Evolutionary conservation across 2,113 vertebrate genomes (phyloP).

Genomic region (Perca flavescens): DNA sequence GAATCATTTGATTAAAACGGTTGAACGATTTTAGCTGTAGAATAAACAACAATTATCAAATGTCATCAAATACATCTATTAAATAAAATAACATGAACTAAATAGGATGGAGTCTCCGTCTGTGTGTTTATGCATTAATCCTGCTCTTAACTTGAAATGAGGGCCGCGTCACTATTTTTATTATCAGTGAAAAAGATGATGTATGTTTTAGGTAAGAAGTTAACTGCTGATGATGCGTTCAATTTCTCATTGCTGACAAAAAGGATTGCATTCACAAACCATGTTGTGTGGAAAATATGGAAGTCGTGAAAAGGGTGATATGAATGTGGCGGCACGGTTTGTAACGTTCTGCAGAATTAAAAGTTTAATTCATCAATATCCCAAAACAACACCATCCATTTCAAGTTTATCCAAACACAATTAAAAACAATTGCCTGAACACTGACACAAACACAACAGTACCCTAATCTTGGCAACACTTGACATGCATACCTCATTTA

Average conservation of each 20-base stretch:
- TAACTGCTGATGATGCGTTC: too few relatives aligned
- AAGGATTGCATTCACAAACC: not conserved
- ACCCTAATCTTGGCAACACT: constrained; percentile 33
- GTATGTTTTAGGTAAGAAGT: not conserved
- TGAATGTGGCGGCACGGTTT: not conserved
- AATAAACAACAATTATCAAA: not conserved
- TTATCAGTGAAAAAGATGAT: not conserved
- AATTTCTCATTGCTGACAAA: too few relatives aligned
- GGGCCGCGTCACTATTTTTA: not conserved
- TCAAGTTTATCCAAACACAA: not conserved
- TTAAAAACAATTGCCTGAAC: not conserved
- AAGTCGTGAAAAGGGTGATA: not conserved
- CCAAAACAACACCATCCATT: not conserved
- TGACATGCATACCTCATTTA: constrained; percentile 54
- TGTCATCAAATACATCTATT: not conserved
- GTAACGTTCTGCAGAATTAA: not conserved
- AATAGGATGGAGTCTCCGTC: not conserved
- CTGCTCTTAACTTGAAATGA: not conserved
- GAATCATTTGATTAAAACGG: not conserved
- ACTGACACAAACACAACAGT: not conserved
- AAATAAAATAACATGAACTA: not conserved
- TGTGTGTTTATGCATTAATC: not conserved
- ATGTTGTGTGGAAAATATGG: too few relatives aligned
- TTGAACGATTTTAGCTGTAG: not conserved
- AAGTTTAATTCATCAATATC: not conserved